Percentiles rank a stretch among this genome's conserved stretches.
Evolutionary conservation across 2,113 vertebrate species (phyloP).

Genomic region (Martes martes): DNA sequence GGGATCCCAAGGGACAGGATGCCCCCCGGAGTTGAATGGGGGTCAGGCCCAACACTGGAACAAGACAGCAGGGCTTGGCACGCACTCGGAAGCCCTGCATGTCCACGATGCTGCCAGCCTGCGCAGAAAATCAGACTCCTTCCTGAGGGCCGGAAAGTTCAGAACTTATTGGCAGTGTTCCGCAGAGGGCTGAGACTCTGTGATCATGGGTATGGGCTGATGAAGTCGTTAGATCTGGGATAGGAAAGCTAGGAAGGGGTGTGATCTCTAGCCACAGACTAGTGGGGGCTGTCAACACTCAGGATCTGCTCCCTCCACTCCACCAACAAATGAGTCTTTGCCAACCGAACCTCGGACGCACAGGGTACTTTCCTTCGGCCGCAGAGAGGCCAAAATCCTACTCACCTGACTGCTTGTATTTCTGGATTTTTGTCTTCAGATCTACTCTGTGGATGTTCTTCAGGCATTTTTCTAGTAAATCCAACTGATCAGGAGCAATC

Average conservation of each 20-base stretch:
- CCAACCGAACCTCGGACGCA: background rate
- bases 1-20: background rate
- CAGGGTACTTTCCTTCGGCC: background rate
- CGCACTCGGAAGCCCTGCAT: background rate
- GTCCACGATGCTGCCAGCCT: background rate
- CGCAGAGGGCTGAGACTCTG: background rate
- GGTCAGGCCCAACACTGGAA: background rate
- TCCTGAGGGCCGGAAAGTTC: background rate
- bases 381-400: background rate
- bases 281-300: background rate
- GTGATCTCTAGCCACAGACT: background rate
- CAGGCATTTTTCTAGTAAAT: constrained; percentile 88
- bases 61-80: background rate
- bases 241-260: background rate
- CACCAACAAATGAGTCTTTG: background rate
- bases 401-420: constrained; percentile 87
- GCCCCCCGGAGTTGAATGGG: background rate
- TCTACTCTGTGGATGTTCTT: constrained; percentile 87
- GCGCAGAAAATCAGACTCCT: background rate
- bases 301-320: background rate
- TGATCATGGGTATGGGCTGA: background rate
- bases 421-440: constrained; percentile 87
- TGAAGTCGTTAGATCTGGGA: background rate
- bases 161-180: background rate
- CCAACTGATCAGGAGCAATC: constrained; percentile 86